Conservation (phyloP, 2,797 vertebrate genomes). For the Parauchenoglanis punctatus region DNA sequence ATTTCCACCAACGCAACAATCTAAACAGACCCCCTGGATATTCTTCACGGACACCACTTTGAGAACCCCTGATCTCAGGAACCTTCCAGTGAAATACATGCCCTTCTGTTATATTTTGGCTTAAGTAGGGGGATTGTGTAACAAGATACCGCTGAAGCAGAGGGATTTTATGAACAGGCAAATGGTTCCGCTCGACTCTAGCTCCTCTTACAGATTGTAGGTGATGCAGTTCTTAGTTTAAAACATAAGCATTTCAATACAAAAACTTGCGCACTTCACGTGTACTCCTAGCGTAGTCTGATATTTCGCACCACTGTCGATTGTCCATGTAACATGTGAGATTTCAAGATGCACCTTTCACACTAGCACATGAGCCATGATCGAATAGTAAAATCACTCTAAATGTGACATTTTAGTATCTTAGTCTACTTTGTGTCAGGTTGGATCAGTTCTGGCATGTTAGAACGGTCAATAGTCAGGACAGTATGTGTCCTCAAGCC, state of each 20-base stretch:
- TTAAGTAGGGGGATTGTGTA: conserved; percentile 61
- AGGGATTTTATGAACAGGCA: conserved; percentile 54
- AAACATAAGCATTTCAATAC: conserved; percentile 72
- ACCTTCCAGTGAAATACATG: conserved; percentile 41
- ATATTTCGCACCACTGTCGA: conserved; percentile 72
- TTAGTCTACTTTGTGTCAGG: not conserved
- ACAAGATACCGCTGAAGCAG: conserved; percentile 39
- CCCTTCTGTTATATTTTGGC: conserved; percentile 63
- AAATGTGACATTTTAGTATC: conserved; percentile 8
- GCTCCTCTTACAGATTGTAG: conserved; percentile 62
- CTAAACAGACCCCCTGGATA: not conserved
- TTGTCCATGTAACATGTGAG: conserved; percentile 70
- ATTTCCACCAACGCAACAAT: not conserved
- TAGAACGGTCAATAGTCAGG: not conserved
- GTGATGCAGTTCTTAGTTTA: conserved; percentile 72
- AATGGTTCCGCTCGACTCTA: conserved; percentile 49
- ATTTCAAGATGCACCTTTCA: conserved; percentile 69
- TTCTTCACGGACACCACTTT: not conserved
- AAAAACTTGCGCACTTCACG: conserved; percentile 70
- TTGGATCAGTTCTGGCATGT: not conserved
- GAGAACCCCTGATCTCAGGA: conserved; percentile 7
- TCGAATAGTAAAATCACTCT: not conserved
- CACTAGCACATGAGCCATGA: conserved; percentile 51
- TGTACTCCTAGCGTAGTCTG: conserved; percentile 79
- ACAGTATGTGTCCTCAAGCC: not conserved